Evolutionary conservation across 1,140 invertebrate genomes (phyloP).

Genomic region (Psilanteris sp.): DNA sequence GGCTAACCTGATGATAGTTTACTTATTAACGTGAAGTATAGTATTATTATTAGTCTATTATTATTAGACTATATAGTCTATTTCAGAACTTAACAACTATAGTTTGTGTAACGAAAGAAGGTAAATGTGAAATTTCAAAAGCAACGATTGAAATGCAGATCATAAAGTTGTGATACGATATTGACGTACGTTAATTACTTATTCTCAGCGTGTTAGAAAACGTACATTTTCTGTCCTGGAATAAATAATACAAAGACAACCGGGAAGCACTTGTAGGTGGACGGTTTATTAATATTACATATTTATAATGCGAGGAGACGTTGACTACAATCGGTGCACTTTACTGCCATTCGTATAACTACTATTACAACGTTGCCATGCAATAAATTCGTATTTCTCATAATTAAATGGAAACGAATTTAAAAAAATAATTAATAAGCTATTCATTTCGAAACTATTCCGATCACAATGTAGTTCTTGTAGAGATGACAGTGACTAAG

Average conservation of each 20-base stretch:
- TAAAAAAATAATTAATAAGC: not conserved
- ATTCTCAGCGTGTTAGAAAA: slow-evolving; percentile 22
- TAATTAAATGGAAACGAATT: too few species aligned
- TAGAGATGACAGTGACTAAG: slow-evolving; percentile 7
- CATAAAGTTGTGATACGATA: too few species aligned
- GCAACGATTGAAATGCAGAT: slow-evolving; percentile 19
- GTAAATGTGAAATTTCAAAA: slow-evolving; percentile 31
- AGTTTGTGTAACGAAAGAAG: slow-evolving; percentile 19
- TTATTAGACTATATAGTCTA: too few species aligned
- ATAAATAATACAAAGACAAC: slow-evolving; percentile 37
- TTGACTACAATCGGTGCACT: slow-evolving; percentile 71
- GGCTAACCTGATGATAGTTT: slow-evolving; percentile 36
- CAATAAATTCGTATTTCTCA: too few species aligned
- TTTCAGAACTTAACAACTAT: too few species aligned
- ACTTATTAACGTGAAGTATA: slow-evolving; percentile 48
- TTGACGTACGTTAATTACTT: slow-evolving; percentile 5
- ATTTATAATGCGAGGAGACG: slow-evolving; percentile 69
- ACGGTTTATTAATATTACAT: slow-evolving; percentile 75
- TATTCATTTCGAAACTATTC: not conserved
- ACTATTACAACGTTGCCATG: slow-evolving; percentile 6
- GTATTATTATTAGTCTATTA: slow-evolving; percentile 50
- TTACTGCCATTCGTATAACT: slow-evolving; percentile 22
- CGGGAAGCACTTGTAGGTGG: slow-evolving; percentile 64
- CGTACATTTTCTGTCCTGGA: slow-evolving; percentile 22
- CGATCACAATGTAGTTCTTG: not conserved